Evolutionary conservation across 2,888 invertebrate genomes (phyloP).

Genomic region (Metopia argyrocephala): DNA sequence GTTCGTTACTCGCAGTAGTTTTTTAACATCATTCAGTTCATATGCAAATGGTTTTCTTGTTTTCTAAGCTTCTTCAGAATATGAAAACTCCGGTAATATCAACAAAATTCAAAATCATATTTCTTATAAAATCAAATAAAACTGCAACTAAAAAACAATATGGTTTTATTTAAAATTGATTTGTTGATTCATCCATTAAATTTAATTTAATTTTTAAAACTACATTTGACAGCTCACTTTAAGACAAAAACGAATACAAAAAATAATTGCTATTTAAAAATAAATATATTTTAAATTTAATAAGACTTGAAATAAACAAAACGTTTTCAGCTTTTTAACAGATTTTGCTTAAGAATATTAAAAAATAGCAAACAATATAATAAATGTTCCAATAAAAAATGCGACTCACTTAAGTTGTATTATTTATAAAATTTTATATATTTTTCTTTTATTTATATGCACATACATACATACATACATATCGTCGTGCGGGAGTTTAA

Average conservation of each 20-base stretch:
- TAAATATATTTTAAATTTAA: no score
- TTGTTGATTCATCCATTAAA: neutral
- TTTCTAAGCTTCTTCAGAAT: no score
- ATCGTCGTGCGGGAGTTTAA: no score
- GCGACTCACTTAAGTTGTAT: conserved; percentile 28
- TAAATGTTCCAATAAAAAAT: conserved; percentile 4
- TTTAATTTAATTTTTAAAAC: neutral
- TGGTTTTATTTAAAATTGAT: neutral
- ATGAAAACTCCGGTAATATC: no score
- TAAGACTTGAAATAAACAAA: no score
- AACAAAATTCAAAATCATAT: no score
- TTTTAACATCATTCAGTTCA: no score
- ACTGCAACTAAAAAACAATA: no score
- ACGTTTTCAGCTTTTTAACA: neutral
- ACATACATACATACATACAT: conserved; percentile 2
- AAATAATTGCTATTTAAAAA: neutral
- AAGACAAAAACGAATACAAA: no score
- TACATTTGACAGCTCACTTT: neutral
- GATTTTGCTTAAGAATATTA: neutral
- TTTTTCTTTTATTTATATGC: conserved; percentile 34
- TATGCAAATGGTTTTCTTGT: no score
- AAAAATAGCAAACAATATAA: neutral
- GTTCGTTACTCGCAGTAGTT: no score
- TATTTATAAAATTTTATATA: conserved; percentile 26
- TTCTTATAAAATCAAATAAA: no score